Percentiles rank a stretch among this genome's conserved stretches.
phyloP scores from a whole-genome alignment of 1,140 invertebrate species.

The Calycopis cecrops region DNA sequence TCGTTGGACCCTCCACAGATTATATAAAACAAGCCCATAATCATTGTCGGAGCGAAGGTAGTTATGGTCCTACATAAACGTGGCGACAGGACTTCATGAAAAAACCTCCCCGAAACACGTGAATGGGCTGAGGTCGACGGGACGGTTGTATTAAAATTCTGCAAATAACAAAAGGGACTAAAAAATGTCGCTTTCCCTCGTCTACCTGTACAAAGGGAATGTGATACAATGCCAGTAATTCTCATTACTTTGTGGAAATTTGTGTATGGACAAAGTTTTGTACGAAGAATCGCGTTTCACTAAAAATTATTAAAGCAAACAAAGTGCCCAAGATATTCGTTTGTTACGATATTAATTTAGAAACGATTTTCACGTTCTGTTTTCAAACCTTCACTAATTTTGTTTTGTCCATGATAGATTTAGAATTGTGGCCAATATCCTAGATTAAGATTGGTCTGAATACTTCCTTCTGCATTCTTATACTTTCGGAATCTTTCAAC shows the following conservation, averaged over 20 bases:
- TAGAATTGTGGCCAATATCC: no score
- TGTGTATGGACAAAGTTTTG: constrained; percentile 7
- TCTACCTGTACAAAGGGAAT: constrained; percentile 65
- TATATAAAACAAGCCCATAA: background rate
- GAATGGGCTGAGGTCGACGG: constrained; percentile 30
- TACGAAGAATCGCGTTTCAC: background rate
- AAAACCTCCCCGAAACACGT: constrained; percentile 24
- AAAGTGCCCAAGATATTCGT: no score
- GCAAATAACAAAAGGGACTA: constrained; percentile 62
- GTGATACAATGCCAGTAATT: constrained; percentile 66
- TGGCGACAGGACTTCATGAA: constrained; percentile 11
- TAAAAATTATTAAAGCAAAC: background rate
- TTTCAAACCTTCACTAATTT: no score
- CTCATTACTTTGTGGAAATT: constrained; percentile 49
- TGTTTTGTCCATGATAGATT: no score
- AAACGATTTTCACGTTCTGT: no score
- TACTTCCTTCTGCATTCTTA: no score
- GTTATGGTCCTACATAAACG: no score
- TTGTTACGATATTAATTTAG: no score
- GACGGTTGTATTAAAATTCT: constrained; percentile 67
- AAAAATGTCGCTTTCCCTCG: constrained; percentile 54
- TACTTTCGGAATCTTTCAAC: no score
- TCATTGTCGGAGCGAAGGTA: background rate
- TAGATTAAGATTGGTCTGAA: no score
- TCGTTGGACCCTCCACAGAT: background rate